Base-by-base conservation (phyloP, 2,888 invertebrate genomes). In the Drosophila algonquin region DNA sequence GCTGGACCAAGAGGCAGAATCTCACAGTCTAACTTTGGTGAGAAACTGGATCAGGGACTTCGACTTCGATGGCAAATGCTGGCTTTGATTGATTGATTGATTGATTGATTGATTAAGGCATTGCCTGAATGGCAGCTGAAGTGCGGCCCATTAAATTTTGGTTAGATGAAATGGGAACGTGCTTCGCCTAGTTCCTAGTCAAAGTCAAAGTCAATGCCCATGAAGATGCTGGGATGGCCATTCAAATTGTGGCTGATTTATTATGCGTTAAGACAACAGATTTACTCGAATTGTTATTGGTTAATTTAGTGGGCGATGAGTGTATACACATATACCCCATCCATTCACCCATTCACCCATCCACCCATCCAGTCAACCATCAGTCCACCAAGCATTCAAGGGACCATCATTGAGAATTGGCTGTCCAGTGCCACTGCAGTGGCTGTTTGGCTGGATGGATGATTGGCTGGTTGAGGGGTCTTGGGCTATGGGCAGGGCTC, bases 251-350 rank as follows among this genome's bases (percentile, higher is more conserved):
- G 80, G 85, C 87, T 83, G 87, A 83, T 87, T 83, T 83, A 83
- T 87, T 83, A 83, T 87, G 85, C 87, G 82, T 79, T 83, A 87
- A 87, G 87, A 85, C 87, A 83, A 83, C 87, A 81, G 86, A 87
- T 85, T 83, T 83, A n/a, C 67, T 62, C 72, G 53, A 67, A 65
- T 48, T 21, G 48, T 44, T 63, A 40, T 54, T 65, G 65, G 48
- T 65, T 65, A 21, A 21, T 21, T 67, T 55, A 67, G 67, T 32
- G 47, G 54, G 32, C 48, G 65, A 47, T 54, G 67, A 64, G 65
- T 53, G 64, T 64, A 47, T 52, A 27, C 52, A 47, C 45, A 35
- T 65, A 47, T 30, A 56, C 32, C 45, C 65, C 62, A 58, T 45
- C 24, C 24, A 57, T 30, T 30, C 27, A 27, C 7, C 24, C 24